A percentile compares a stretch with the other conserved stretches of the same genome.
phyloP scores from a whole-genome alignment of 2,888 invertebrate genomes.

The Frankliniella intonsa region DNA sequence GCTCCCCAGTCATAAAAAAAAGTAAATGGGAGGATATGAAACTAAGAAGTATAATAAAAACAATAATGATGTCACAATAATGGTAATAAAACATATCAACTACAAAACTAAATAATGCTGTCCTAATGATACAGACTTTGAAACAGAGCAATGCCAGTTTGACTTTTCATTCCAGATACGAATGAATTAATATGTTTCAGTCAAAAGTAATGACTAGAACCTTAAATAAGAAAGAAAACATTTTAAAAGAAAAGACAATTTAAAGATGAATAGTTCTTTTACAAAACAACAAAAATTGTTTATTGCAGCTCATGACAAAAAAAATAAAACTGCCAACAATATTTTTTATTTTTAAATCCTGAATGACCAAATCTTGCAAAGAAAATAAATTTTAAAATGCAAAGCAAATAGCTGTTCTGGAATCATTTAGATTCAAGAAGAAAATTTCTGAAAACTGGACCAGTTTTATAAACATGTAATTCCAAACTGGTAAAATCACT shows the following conservation, averaged over 20 bases:
- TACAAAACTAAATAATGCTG: neutral
- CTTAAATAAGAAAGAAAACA: neutral
- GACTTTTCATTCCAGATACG: neutral
- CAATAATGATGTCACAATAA: neutral
- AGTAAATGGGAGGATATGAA: neutral
- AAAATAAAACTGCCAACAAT: neutral
- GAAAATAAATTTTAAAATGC: neutral
- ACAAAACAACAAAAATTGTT: neutral
- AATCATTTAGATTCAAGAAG: no score
- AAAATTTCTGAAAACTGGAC: no score
- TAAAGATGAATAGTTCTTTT: neutral
- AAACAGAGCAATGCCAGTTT: conserved; percentile 5
- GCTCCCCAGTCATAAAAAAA: no score
- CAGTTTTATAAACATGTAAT: no score
- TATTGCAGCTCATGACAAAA: neutral
- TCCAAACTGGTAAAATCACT: no score
- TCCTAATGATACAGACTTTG: neutral
- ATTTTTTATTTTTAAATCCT: neutral
- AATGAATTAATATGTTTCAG: neutral
- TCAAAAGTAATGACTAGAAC: conserved; percentile 3
- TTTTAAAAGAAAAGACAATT: neutral
- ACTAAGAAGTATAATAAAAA: neutral
- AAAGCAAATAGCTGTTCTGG: neutral
- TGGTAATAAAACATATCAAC: neutral
- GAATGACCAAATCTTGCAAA: neutral